Evolutionary conservation across 2,888 invertebrate species (phyloP), one percentile per base, ranked within the genome.

Genomic region (Eubasilissa splendida): DNA sequence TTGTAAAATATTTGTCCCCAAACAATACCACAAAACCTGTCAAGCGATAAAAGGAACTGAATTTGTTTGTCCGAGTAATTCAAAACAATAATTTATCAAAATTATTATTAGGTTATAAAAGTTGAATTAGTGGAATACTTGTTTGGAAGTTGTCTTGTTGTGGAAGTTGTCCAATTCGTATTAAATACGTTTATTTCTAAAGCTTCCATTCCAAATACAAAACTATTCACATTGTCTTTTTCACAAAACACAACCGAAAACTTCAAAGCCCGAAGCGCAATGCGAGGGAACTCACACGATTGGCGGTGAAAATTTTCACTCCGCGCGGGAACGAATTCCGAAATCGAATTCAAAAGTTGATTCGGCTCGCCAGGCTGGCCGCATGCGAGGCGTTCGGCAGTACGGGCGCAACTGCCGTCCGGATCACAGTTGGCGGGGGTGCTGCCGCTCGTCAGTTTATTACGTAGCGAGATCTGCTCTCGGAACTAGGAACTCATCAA

Each of bases 341-440:
- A 74, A 74, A 52, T 74, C 58, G 33, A 50, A 74, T 74, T 58
- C 59, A 52, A 71, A 22, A 71, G 53, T 11, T 5, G 74, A 8
- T 65, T n/a, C 42, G 31, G 14, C 12, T 52, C 53, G 33, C 53
- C 53, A 10, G n/a, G 56, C 33, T 33, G 10, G 74, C 58, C 63
- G 76, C 76, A 76, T 76, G 76, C 54, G 42, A 54, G 54, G 63
- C 76, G 76, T 63, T 76, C 76, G 76, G 65, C 76, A 76, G 76
- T 76, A 33, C 22, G 14, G 66, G 76, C 76, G 56, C 65, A 14
- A 76, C 76, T 76, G 76, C 54, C 65, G 76, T 14, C 66, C 76
- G n/a, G 63, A 31, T 52, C 60, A 75, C 60, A 52, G 75, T 60
- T 52, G 12, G 22, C 22, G 8, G 54, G 11, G 52, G 56, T 9